These are phyloP conservation scores for Silurus aristotelis DNA, from an alignment of 2,797 vertebrate genomes.

Conservation along the genomic window DNA sequence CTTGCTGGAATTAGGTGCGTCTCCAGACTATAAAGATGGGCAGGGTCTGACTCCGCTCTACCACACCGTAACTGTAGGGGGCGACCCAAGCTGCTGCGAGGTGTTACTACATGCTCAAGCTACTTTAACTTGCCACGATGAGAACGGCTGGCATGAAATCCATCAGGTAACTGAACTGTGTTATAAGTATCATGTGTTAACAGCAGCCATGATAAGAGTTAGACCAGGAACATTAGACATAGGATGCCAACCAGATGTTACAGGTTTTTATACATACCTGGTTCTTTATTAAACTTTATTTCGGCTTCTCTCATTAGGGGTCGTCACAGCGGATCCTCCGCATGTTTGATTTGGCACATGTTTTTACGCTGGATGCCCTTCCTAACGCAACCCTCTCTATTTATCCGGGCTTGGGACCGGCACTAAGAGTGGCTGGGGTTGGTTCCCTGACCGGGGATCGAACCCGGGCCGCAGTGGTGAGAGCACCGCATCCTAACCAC, in stretches of 20 bases:
- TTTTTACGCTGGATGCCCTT: no score
- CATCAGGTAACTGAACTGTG: constrained; percentile 77
- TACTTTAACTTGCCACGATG: constrained; percentile 78
- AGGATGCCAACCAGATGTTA: not conserved
- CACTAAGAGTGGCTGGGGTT: no score
- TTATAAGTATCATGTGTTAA: not conserved
- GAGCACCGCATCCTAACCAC: no score
- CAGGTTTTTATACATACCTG: not conserved
- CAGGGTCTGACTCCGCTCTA: constrained; percentile 83
- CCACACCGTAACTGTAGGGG: constrained; percentile 83
- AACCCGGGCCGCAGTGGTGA: no score
- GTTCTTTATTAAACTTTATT: no score
- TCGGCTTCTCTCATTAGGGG: no score
- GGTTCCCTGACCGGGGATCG: no score
- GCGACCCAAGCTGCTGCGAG: constrained; percentile 85
- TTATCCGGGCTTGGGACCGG: no score
- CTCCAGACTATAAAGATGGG: constrained; percentile 86
- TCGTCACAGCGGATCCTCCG: no score
- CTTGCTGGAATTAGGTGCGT: constrained; percentile 84
- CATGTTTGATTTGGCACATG: no score
- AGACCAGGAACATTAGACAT: not conserved
- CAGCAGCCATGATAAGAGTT: not conserved
- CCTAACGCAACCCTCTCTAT: no score
- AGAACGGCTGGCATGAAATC: constrained; percentile 88
- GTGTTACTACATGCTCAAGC: constrained; percentile 79